Conservation (phyloP, 2,888 invertebrate species). For the Agrilus mali region DNA sequence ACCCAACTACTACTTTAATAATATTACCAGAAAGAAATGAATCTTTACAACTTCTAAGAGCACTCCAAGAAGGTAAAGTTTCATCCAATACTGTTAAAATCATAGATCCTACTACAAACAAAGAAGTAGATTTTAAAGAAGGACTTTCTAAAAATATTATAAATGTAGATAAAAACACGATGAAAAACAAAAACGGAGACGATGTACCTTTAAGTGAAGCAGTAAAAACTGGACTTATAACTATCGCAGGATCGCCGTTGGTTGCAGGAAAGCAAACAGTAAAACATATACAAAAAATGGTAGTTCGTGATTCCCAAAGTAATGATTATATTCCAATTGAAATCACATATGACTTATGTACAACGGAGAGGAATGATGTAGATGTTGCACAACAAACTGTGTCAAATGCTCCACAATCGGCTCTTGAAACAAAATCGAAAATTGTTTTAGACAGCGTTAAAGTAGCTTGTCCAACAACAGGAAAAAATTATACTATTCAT, state of each 20-base stretch:
- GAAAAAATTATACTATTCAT: conserved; percentile 28
- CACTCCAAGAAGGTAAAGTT: conserved; percentile 63
- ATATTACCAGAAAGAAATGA: conserved; percentile 59
- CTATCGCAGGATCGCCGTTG: conserved; percentile 62
- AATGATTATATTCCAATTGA: conserved; percentile 70
- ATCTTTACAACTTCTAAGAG: conserved; percentile 59
- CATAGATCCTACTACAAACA: conserved; percentile 54
- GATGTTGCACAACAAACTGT: conserved; percentile 17
- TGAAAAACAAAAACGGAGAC: conserved; percentile 51
- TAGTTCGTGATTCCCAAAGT: conserved; percentile 67
- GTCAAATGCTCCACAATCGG: conserved; percentile 4
- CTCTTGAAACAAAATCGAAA: conserved; percentile 10
- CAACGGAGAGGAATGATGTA: conserved; percentile 43
- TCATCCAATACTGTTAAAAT: conserved; percentile 55
- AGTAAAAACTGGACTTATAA: conserved; percentile 62
- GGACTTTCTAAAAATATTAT: conserved; percentile 67
- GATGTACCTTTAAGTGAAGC: conserved; percentile 61
- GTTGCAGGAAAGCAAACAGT: conserved; percentile 58
- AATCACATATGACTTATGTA: conserved; percentile 65
- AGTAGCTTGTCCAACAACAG: conserved; percentile 35
- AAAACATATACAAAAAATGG: conserved; percentile 36
- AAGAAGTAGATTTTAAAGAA: conserved; percentile 54
- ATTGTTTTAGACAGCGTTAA: conserved; percentile 7
- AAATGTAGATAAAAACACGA: conserved; percentile 56
- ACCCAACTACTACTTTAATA: conserved; percentile 62